Conservation (phyloP, 2,888 invertebrate genomes). For the Anagyrus pseudococci region DNA sequence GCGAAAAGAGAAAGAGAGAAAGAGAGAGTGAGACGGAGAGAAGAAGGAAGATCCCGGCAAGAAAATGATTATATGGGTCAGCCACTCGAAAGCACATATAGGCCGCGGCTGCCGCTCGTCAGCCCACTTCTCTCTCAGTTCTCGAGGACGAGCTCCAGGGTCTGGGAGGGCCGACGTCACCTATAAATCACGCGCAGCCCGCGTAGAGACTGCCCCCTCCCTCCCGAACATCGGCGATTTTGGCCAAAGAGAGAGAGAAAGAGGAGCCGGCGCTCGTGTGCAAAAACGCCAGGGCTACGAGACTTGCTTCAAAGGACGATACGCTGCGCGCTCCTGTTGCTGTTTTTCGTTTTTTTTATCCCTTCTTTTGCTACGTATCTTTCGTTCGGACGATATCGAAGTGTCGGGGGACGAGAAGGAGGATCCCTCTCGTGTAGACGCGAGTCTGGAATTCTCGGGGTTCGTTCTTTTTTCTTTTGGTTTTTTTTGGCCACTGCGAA, state of each 20-base stretch:
- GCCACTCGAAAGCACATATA: constrained; percentile 26
- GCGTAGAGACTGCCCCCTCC: too few species aligned
- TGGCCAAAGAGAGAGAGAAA: too few species aligned
- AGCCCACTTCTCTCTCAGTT: too few species aligned
- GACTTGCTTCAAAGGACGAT: background rate
- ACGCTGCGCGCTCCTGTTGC: background rate
- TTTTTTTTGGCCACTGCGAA: too few species aligned
- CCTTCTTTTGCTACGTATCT: too few species aligned
- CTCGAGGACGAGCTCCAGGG: background rate
- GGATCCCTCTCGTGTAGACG: background rate
- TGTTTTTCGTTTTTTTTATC: background rate
- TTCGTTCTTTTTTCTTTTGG: background rate
- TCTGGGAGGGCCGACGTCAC: constrained; percentile 5
- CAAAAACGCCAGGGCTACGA: too few species aligned
- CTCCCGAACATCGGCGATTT: too few species aligned
- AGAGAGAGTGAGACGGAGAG: background rate
- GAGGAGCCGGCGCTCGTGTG: too few species aligned
- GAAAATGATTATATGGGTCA: constrained; percentile 34
- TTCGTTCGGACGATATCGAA: background rate
- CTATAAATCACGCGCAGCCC: constrained; percentile 27
- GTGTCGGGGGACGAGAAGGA: background rate
- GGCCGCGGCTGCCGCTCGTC: constrained; percentile 27
- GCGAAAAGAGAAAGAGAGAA: background rate
- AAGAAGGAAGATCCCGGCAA: background rate
- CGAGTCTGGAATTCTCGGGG: background rate